These are phyloP conservation scores for Cheirogaleus medius DNA, from an alignment of 2,113 vertebrate genomes.

Conservation along the genomic window DNA sequence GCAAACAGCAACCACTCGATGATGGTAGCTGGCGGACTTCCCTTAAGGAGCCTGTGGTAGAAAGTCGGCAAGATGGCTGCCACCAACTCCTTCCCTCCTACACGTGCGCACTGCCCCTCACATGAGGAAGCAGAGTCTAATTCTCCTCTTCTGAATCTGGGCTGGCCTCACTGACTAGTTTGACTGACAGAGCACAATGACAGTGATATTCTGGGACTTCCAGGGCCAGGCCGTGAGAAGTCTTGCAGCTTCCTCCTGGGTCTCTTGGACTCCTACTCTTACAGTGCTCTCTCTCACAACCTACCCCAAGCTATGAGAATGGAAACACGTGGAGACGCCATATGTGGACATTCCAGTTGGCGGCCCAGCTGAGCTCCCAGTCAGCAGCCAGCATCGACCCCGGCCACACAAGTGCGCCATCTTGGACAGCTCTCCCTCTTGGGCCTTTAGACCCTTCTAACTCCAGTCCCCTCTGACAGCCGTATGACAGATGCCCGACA, in stretches of 20 bases:
- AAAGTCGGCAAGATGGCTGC: not conserved
- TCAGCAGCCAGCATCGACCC: not conserved
- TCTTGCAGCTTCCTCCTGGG: not conserved
- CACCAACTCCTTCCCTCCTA: not conserved
- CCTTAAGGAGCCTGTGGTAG: not conserved
- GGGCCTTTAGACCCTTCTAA: not conserved
- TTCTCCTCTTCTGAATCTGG: not conserved
- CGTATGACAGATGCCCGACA: not conserved
- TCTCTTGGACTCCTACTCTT: not conserved
- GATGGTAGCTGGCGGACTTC: not conserved
- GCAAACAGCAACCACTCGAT: not conserved
- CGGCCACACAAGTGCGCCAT: not conserved
- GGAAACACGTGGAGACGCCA: not conserved
- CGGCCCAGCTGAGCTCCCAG: not conserved
- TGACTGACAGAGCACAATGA: not conserved
- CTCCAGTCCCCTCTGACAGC: not conserved
- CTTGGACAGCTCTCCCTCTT: not conserved
- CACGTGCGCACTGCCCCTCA: not conserved
- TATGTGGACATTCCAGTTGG: not conserved
- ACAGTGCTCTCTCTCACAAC: not conserved
- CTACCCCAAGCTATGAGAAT: not conserved
- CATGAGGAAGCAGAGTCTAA: not conserved
- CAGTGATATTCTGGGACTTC: not conserved
- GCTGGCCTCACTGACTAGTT: not conserved
- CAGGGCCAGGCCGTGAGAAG: not conserved